Evolutionary conservation across 2,888 invertebrate species (phyloP).

Genomic region (Drosophila cracens): DNA sequence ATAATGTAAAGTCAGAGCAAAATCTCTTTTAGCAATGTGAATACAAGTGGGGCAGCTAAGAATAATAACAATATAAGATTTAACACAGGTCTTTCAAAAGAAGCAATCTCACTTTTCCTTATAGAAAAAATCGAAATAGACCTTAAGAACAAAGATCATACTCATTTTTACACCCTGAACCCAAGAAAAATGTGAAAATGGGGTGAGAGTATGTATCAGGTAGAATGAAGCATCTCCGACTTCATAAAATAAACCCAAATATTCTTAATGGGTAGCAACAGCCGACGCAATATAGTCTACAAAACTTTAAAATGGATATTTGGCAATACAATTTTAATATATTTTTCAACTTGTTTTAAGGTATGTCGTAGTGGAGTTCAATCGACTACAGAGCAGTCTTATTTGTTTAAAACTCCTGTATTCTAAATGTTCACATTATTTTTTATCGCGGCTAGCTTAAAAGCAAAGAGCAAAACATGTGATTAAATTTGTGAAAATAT

Average conservation of each 20-base stretch:
- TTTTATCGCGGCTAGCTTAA: neutral
- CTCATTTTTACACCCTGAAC: neutral
- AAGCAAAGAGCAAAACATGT: neutral
- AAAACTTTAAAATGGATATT: neutral
- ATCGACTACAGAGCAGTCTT: neutral
- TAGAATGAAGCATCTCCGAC: neutral
- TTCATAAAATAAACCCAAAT: neutral
- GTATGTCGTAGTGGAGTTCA: neutral
- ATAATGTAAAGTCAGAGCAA: constrained; percentile 18
- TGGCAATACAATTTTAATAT: neutral
- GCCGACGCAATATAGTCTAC: neutral
- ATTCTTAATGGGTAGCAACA: neutral
- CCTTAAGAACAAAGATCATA: neutral
- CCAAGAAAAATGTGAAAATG: neutral
- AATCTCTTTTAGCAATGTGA: neutral
- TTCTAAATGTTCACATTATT: neutral
- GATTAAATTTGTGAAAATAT: constrained; percentile 3
- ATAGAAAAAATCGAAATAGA: neutral
- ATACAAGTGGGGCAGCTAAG: neutral
- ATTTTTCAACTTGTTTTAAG: neutral
- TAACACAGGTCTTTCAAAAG: neutral
- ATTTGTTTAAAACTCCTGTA: neutral
- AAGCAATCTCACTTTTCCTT: neutral
- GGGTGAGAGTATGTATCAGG: neutral
- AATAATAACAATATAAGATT: neutral